A percentile compares a stretch with the other conserved stretches of the same genome.
These are phyloP conservation scores for Cyprinodon tularosa DNA, from an alignment of 2,113 vertebrate genomes.

Conservation along the genomic window DNA sequence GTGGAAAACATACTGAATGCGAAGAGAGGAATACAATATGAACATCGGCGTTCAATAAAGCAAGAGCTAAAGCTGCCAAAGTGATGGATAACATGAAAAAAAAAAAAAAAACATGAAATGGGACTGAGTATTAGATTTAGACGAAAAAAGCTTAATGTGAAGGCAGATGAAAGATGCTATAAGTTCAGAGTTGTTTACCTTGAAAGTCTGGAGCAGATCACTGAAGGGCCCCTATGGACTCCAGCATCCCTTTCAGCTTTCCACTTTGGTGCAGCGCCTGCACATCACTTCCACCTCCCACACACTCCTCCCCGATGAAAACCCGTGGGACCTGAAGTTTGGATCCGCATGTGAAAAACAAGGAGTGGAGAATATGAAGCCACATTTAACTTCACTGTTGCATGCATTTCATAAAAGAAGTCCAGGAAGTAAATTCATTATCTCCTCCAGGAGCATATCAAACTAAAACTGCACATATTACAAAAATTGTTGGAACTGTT, in stretches of 20 bases:
- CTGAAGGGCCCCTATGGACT: conserved; percentile 77
- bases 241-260: conserved; percentile 73
- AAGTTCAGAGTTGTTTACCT: conserved; percentile 44
- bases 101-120: neutral
- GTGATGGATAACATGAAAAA: no score
- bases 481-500: no score
- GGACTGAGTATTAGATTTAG: neutral
- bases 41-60: neutral
- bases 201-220: conserved; percentile 46
- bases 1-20: no score
- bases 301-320: conserved; percentile 83
- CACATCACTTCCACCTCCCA: conserved; percentile 85
- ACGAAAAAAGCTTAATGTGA: neutral
- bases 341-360: neutral
- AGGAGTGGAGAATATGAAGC: neutral
- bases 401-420: neutral
- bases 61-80: neutral
- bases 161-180: neutral
- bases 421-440: neutral
- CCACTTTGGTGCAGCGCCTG: conserved; percentile 58
- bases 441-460: no score
- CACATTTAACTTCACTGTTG: neutral
- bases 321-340: conserved; percentile 83
- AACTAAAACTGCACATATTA: no score
- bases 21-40: no score